Percentiles rank a stretch among this genome's conserved stretches.
Evolutionary conservation across 2,888 invertebrate species (phyloP).

Genomic region (Dascillus cervinus): DNA sequence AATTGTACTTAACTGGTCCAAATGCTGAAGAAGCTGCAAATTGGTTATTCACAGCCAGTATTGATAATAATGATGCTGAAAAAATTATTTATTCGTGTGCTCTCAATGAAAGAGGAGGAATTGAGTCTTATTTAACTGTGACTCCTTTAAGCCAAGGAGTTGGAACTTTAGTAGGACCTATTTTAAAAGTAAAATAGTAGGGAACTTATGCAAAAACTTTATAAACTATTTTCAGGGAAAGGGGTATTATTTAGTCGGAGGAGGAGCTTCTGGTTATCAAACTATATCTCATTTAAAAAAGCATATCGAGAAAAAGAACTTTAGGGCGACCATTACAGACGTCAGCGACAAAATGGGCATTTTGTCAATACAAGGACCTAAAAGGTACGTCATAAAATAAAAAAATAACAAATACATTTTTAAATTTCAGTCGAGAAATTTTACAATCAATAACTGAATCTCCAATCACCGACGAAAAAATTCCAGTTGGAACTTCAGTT

Average conservation of each 20-base stretch:
- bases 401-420: neutral
- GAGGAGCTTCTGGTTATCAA: slow-evolving; percentile 74
- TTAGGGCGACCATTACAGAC: slow-evolving; percentile 67
- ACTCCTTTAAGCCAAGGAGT: slow-evolving; percentile 51
- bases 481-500: slow-evolving; percentile 57
- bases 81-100: slow-evolving; percentile 74
- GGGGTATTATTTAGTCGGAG: slow-evolving; percentile 75
- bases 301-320: slow-evolving; percentile 59
- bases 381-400: slow-evolving; percentile 49
- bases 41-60: slow-evolving; percentile 75
- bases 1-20: slow-evolving; percentile 78
- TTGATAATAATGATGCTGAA: slow-evolving; percentile 48
- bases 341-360: slow-evolving; percentile 73
- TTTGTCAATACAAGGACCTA: slow-evolving; percentile 77
- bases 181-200: slow-evolving; percentile 59
- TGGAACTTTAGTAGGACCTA: slow-evolving; percentile 57
- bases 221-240: slow-evolving; percentile 55
- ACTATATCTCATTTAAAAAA: slow-evolving; percentile 64
- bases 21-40: slow-evolving; percentile 75
- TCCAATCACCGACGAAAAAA: slow-evolving; percentile 52
- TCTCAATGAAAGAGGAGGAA: slow-evolving; percentile 74
- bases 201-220: no score
- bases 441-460: slow-evolving; percentile 52
- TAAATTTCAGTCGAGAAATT: slow-evolving; percentile 49
- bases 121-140: slow-evolving; percentile 80